Conservation (phyloP, 2,797 vertebrate genomes). For the Acrossocheilus wenchowensis region DNA sequence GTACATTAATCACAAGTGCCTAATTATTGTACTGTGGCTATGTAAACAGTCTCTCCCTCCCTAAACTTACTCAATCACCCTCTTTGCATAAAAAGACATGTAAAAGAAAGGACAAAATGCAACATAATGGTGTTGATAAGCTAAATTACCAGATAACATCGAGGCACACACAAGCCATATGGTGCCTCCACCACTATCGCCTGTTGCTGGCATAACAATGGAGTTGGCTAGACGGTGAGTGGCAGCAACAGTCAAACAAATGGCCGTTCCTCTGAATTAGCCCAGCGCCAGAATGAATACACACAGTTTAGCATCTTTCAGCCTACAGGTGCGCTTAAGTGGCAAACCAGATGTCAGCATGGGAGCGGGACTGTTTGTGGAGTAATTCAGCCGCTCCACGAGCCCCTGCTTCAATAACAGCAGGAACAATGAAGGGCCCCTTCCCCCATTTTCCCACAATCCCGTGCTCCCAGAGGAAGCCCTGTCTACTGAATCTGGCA, state of each 20-base stretch:
- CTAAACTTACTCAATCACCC: not conserved
- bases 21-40: conserved; percentile 25
- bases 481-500: conserved; percentile 25
- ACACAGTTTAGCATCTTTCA: conserved; percentile 70
- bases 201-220: conserved; percentile 96
- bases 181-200: conserved; percentile 90
- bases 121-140: conserved; percentile 87
- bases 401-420: conserved; percentile 76
- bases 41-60: conserved; percentile 28
- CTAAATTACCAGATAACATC: conserved; percentile 86
- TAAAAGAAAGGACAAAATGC: conserved; percentile 77
- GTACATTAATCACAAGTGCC: not conserved
- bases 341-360: conserved; percentile 96
- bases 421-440: conserved; percentile 81
- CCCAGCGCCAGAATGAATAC: conserved; percentile 61
- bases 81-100: conserved; percentile 65
- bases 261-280: conserved; percentile 82
- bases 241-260: conserved; percentile 81
- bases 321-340: conserved; percentile 91
- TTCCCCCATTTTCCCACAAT: conserved; percentile 68
- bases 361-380: conserved; percentile 82
- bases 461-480: conserved; percentile 62
- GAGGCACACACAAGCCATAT: conserved; percentile 96
- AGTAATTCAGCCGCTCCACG: conserved; percentile 81
- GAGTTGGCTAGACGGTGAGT: conserved; percentile 82